phyloP scores from a whole-genome alignment of 2,797 vertebrate genomes.

The Cyclura pinguis region DNA sequence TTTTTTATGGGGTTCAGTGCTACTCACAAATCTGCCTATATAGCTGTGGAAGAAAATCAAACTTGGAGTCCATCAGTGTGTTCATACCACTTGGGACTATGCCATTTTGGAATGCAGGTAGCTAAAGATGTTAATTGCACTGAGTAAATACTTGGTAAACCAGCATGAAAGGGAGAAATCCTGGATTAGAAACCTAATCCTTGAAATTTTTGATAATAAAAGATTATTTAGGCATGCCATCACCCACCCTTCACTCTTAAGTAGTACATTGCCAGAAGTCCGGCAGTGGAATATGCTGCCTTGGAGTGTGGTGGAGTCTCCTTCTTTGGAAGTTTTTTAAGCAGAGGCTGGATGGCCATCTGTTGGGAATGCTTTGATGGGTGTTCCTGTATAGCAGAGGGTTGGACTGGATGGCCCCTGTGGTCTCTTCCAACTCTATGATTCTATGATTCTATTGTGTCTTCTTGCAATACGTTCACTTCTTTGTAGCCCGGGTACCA shows the following conservation, averaged over 20 bases:
- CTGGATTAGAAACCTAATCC: background rate
- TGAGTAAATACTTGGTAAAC: background rate
- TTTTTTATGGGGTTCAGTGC: constrained; percentile 32
- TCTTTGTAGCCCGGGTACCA: background rate
- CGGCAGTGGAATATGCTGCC: too few relatives aligned
- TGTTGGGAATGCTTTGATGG: too few relatives aligned
- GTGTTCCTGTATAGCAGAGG: too few relatives aligned
- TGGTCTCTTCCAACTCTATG: too few relatives aligned
- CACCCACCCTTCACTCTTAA: background rate
- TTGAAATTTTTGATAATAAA: background rate
- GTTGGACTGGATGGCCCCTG: too few relatives aligned
- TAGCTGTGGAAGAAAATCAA: background rate
- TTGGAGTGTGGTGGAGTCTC: too few relatives aligned
- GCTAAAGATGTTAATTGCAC: background rate
- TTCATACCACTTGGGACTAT: background rate
- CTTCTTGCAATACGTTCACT: background rate
- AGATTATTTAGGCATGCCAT: background rate
- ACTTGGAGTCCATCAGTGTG: background rate
- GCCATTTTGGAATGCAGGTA: background rate
- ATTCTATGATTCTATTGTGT: too few relatives aligned
- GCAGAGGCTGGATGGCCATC: too few relatives aligned
- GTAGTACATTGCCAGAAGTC: background rate
- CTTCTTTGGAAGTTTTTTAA: too few relatives aligned
- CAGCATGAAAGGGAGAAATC: background rate
- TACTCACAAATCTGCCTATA: background rate